Conservation (phyloP, 2,888 invertebrate genomes). For the Lacanobia wlatinum region DNA sequence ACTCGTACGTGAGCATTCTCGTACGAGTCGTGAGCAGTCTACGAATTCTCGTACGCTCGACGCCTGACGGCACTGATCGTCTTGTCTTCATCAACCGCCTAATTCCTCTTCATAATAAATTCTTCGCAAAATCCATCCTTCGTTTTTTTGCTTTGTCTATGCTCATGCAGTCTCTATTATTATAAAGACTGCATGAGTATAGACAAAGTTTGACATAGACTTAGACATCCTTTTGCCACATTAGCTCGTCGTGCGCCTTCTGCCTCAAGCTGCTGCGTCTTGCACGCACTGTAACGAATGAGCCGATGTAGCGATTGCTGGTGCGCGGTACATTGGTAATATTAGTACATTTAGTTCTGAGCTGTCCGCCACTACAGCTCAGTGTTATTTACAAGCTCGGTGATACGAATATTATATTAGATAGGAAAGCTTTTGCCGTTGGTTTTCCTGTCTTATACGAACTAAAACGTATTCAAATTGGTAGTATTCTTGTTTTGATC, state of each 20-base stretch:
- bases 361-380: neutral
- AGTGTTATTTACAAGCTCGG: slow-evolving; percentile 2
- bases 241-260: slow-evolving; percentile 6
- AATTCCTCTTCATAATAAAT: neutral
- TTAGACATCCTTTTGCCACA: neutral
- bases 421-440: neutral
- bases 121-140: too few relatives aligned
- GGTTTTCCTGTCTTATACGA: neutral
- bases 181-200: too few relatives aligned
- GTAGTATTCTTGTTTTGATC: neutral
- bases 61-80: neutral
- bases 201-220: too few relatives aligned
- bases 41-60: neutral
- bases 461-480: neutral
- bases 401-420: neutral
- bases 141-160: too few relatives aligned
- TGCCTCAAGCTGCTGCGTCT: neutral
- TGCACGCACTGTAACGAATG: neutral
- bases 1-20: neutral
- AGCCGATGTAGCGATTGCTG: neutral
- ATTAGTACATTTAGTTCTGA: slow-evolving; percentile 15
- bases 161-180: too few relatives aligned
- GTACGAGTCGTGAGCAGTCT: too few relatives aligned
- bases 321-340: slow-evolving; percentile 1
- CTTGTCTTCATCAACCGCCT: neutral